phyloP scores from a whole-genome alignment of 2,888 invertebrate genomes.

The Pyrrhosoma nymphula region DNA sequence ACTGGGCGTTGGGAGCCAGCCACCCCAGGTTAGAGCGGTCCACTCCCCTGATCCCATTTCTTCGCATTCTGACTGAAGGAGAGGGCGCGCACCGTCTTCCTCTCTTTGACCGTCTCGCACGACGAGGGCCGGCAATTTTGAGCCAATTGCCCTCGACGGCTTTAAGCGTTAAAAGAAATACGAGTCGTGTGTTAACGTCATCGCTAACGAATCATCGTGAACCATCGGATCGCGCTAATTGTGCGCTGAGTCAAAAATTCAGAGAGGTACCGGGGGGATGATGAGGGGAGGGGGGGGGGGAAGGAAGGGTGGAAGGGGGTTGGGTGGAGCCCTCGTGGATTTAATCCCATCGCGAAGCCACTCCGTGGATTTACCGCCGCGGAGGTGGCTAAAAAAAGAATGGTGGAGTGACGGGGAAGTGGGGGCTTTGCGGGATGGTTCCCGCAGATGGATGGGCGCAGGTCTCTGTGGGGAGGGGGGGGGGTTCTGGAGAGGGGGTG shows the following conservation, averaged over 20 bases:
- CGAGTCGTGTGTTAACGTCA: not conserved
- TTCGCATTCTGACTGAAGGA: not conserved
- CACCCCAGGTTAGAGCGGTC: not conserved
- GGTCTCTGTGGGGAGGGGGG: not conserved
- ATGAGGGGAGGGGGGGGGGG: not conserved
- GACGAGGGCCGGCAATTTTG: not conserved
- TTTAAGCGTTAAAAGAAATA: not conserved
- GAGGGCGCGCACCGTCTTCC: not conserved
- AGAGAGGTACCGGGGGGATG: not conserved
- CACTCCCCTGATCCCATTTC: not conserved
- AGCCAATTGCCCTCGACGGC: not conserved
- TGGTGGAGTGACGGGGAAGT: too few species aligned
- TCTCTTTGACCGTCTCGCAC: not conserved
- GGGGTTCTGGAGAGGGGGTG: not conserved
- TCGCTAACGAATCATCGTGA: conserved; percentile 4
- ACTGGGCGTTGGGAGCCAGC: not conserved
- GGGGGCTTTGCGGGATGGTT: not conserved
- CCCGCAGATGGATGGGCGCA: not conserved
- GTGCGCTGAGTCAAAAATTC: conserved; percentile 28
- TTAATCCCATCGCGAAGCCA: conserved; percentile 32
- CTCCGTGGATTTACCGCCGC: not conserved
- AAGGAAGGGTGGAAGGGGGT: not conserved
- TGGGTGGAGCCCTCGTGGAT: not conserved
- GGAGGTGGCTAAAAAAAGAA: not conserved
- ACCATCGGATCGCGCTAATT: not conserved